Percentiles rank a stretch among this genome's conserved stretches.
Conservation (phyloP, 1,140 invertebrate species). For the Mercenaria mercenaria region DNA sequence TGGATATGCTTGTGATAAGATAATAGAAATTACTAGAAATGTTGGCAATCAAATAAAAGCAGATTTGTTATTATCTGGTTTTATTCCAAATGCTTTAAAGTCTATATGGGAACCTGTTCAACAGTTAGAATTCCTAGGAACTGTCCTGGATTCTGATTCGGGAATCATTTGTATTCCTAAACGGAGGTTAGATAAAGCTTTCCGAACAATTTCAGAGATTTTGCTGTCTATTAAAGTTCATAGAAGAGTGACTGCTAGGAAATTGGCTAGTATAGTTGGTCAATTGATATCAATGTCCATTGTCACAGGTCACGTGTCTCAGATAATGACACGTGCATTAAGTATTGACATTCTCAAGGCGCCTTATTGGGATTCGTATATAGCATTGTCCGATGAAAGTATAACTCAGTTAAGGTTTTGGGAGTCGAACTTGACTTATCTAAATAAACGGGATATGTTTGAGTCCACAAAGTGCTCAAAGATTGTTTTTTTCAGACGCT, state of each 20-base stretch:
- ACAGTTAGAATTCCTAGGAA: constrained; percentile 52
- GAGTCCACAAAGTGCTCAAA: neutral
- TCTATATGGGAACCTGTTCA: constrained; percentile 51
- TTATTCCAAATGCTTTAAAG: constrained; percentile 64
- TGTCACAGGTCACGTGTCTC: constrained; percentile 57
- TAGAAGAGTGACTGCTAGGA: constrained; percentile 16
- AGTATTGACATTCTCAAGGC: constrained; percentile 6
- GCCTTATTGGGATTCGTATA: too few relatives aligned
- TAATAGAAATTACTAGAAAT: neutral
- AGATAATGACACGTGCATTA: constrained; percentile 61
- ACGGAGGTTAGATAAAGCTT: constrained; percentile 45
- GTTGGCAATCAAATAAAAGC: neutral
- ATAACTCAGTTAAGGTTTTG: neutral
- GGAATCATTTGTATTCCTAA: constrained; percentile 60
- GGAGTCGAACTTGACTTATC: neutral
- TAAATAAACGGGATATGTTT: neutral
- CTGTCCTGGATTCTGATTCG: constrained; percentile 16
- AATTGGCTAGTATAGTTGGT: constrained; percentile 60
- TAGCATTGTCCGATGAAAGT: neutral
- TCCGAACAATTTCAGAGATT: constrained; percentile 12
- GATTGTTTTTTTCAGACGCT: constrained; percentile 20
- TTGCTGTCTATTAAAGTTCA: neutral
- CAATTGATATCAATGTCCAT: constrained; percentile 62
- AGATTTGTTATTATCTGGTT: constrained; percentile 62
- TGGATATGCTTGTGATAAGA: neutral